Evolutionary conservation across 2,888 invertebrate genomes (phyloP), one percentile per base, ranked within the genome.

Genomic region (Uloborus plumipes): DNA sequence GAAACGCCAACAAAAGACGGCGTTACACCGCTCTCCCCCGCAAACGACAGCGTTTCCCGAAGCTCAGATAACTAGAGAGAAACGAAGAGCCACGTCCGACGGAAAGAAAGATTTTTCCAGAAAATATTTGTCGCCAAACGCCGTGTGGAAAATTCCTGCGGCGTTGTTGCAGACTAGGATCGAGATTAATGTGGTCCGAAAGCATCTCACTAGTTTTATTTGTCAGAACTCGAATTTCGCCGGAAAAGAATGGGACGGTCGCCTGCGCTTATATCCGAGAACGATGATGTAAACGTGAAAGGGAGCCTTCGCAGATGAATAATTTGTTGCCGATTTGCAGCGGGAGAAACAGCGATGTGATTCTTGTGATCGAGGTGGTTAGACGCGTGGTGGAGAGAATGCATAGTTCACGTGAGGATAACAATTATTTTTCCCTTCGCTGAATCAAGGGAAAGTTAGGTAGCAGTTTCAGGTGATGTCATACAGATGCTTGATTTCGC

Each of bases 81-180:
- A 73, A 80, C 79, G 79, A 73, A 73, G 67, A 67, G 73, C 67
- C 78, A 65, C 64, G 77, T 78, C n/a, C 78, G 59, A 71, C 71
- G 77, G n/a, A 65, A 66, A 74, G 55, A 51, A 76, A 77, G 70
- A 77, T 69, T 64, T 49, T 59, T 69, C 64, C 61, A 59, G 62
- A 65, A 79, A 79, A 79, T 79, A 79, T 79, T 65, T 66, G 78
- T 79, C 65, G 72, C 53, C 67, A 39, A n/a, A 26, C 49, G 59
- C 20, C 61, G 74, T 66, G 74, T 66, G 69, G 69, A 76, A 69
- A 62, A 62, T 72, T 51, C 59, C 64, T 39, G 39, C 20, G 66
- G 51, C 79, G 59, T 53, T n/a, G n/a, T n/a, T n/a, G 71, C 65
- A 50, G 55, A 65, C 67, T 67, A 58, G 55, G 62, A 53, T 20